Conservation (phyloP, 2,888 invertebrate species). For the Caenorhabditis sp. region DNA sequence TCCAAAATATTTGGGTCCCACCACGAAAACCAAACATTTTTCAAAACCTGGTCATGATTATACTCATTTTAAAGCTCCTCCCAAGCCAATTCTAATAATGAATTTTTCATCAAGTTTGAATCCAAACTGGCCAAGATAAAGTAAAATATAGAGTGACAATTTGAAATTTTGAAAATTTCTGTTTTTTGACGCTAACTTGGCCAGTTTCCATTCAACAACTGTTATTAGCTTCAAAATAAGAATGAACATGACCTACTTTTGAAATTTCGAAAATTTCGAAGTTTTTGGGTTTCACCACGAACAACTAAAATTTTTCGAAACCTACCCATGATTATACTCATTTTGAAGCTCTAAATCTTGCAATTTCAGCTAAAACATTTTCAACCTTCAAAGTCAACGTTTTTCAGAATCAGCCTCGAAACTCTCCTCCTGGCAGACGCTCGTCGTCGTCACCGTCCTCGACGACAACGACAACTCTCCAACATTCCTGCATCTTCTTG, state of each 20-base stretch:
- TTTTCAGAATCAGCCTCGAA: conserved; percentile 76
- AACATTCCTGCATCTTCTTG: conserved; percentile 70
- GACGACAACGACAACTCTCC: conserved; percentile 83
- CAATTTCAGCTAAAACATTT: neutral
- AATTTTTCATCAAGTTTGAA: too few relatives aligned
- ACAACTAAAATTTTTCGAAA: too few relatives aligned
- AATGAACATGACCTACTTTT: neutral
- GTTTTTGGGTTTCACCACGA: neutral
- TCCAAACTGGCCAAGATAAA: too few relatives aligned
- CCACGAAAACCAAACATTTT: too few relatives aligned
- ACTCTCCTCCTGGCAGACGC: conserved; percentile 75
- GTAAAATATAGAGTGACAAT: too few relatives aligned
- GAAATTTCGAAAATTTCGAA: neutral
- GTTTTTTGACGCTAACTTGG: neutral
- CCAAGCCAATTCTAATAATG: too few relatives aligned
- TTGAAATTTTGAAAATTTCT: conserved; percentile 1
- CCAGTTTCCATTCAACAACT: neutral
- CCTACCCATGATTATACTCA: neutral
- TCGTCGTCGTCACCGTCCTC: conserved; percentile 77
- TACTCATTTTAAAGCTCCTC: too few relatives aligned
- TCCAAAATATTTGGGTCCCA: too few relatives aligned
- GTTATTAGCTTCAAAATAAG: neutral
- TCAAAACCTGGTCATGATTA: too few relatives aligned
- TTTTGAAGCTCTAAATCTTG: neutral
- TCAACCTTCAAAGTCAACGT: too few relatives aligned